Base-by-base conservation (phyloP, 2,113 vertebrate species). In the Pelecanus crispus region DNA sequence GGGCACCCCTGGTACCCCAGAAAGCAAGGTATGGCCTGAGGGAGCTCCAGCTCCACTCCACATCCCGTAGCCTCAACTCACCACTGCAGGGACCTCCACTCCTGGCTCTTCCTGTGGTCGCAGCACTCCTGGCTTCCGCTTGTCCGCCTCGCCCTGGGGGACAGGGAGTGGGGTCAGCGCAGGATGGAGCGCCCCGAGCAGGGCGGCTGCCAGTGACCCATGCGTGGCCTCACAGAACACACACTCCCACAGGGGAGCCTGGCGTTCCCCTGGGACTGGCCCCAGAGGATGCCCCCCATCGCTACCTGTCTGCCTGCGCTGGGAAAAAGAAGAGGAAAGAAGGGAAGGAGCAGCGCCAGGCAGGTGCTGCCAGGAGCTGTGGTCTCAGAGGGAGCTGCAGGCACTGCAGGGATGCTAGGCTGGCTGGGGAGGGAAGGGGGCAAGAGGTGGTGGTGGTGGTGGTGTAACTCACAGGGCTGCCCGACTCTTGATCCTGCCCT, bases 401-500 rank as follows among this genome's bases (percentile, higher is more conserved):
- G 71, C 72, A 53, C 90, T 81, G 82, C 2, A 2, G 90, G 95
- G 80, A 28, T 75, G 87, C 32, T 85, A 80, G 68, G 68, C 77
- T 92, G 52, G 61, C 77, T 50, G 25, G 88, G 91, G 32, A 62
- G 74, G 91, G 94, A 87, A 65, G 25, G 73, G 94, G 52, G 21
- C 62, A 56, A 78, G 81, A 53, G 61, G 45, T 26, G 78, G 77
- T 87, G 84, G 70, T 85, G 82, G 85, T 80, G 84, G 94, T 88
- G 81, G 49, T 94, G 77, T 86, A 90, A 97, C 99, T 99, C 97
- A 99, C 99, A 80, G 99, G 99, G 95, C 99, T 99, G 34, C 99
- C 98, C 32, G 99, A 98, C 94, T 99, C 99, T 95, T 97, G 98
- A 87, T 97, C 97, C 95, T 99, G 99, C 98, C 99, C 99, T 86